Evolutionary conservation across 1,140 invertebrate species (phyloP), one percentile per base, ranked within the genome.

Genomic region (Pseudomyrmex pallidus): DNA sequence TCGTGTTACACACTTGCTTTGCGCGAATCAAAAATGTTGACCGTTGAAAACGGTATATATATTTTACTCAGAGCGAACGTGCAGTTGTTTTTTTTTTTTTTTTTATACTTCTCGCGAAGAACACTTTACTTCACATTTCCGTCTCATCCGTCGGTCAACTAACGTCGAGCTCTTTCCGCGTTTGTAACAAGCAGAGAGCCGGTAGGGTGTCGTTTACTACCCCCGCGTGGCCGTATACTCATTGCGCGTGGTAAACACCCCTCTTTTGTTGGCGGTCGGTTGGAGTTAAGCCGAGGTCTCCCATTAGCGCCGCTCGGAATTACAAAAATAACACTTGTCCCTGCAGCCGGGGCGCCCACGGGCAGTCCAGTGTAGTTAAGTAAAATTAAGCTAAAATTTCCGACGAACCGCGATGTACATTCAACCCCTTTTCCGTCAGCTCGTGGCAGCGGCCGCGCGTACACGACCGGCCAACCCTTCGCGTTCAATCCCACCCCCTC

Each of bases 381-480:
- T 92, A 93, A 93, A 93, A 93, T 91, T 90, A 92, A 93, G 90
- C 88, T 89, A 87, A 89, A 91, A 90, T 92, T 92, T 91, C 89
- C 90, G 87, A 88, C 83, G 85, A 90, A 80, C 84, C 87, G 77
- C 85, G 88, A 85, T 83, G 85, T 90, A 87, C 85, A 87, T 88
- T 88, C 90, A 91, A 85, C 89, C 92, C 91, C 90, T 92, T 91
- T 91, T 91, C 90, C 90, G 87, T 76, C 84, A 63, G 83, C 80
- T 83, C 88, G 68, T 80, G 66, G 82, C 83, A 82, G 78, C 87
- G 88, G 88, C 86, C 91, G 88, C 88, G 83, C 85, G 72, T 59
- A 82, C 84, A 67, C 62, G 82, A 44, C 76, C 25, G 67, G 76
- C 87, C 89, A 87, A 85, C 80, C 87, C 90, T 89, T 80, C 87